Conservation (phyloP, 2,888 invertebrate species). For the Embidobia sp. region DNA sequence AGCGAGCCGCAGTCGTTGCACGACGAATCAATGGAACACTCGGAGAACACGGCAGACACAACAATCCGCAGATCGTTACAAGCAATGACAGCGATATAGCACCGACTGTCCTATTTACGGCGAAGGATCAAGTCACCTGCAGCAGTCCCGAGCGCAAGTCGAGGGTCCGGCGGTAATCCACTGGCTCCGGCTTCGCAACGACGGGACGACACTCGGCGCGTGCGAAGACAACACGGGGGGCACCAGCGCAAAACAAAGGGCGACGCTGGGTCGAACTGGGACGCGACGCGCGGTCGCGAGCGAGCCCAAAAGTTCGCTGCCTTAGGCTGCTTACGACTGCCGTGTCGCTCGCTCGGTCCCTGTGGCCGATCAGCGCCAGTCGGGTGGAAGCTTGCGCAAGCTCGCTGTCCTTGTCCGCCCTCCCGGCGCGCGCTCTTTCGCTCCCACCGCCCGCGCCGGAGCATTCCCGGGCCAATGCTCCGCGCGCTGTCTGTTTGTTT, state of each 20-base stretch:
- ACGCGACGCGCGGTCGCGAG: not conserved
- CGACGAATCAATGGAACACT: constrained; percentile 13
- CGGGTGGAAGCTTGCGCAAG: constrained; percentile 79
- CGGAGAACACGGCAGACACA: constrained; percentile 7
- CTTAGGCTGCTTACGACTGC: constrained; percentile 68
- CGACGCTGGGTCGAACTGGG: not conserved
- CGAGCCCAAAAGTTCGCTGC: constrained; percentile 59
- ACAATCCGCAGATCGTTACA: constrained; percentile 41
- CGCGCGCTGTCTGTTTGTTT: constrained; percentile 64
- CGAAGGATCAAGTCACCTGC: constrained; percentile 29
- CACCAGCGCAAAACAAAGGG: not conserved
- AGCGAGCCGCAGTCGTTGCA: no score
- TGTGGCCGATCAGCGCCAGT: constrained; percentile 73
- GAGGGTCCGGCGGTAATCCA: constrained; percentile 22
- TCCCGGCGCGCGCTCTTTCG: constrained; percentile 63
- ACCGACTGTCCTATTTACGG: constrained; percentile 38
- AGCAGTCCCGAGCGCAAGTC: constrained; percentile 8
- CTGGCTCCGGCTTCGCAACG: no score
- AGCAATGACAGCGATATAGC: constrained; percentile 28
- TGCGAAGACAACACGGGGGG: no score
- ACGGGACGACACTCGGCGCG: no score
- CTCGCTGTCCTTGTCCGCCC: constrained; percentile 69
- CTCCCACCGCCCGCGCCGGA: constrained; percentile 49
- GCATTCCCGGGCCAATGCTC: constrained; percentile 44
- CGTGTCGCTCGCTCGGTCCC: no score